Base-by-base conservation (phyloP, 2,113 vertebrate genomes). In the Lutjanus erythropterus region DNA sequence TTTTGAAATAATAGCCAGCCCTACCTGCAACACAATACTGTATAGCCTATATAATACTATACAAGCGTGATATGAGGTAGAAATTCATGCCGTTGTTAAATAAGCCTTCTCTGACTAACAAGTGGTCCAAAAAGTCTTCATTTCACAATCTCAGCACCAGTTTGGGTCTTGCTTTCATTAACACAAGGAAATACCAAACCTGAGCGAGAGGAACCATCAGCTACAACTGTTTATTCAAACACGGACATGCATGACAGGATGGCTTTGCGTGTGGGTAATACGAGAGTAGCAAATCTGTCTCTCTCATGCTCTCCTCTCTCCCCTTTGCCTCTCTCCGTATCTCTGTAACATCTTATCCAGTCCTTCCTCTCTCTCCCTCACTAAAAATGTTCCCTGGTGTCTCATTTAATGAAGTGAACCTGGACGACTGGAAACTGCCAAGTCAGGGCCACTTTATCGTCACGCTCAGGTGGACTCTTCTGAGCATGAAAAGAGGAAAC, bases 381-480 rank as follows among this genome's bases (percentile, higher is more conserved):
- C 62, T 29, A 25, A 41, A 83, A 81, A 83, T 52, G 61, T 74
- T 84, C 84, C 80, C 81, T 59, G 67, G 71, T 39, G 41, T 88
- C 82, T 83, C 33, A 19, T 88, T 81, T 84, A 75, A 89, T 84
- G 75, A 88, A 85, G 53, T 80, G 75, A 84, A 74, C 62, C 65
- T 29, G n/a, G 70, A 84, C 37, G 37, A 66, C 71, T 90, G 78
- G 68, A 85, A 87, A 81, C 75, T 21, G 39, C 62, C 67, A 56
- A 68, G 65, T 73, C 61, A 62, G 50, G 70, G 66, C 86, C 68
- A 71, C 60, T 83, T 78, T 49, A 79, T 65, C 25, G 60, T 87
- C 83, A 88, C 27, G 66, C 80, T 89, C 84, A 91, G 89, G 89
- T 90, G 80, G 77, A 86, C 68, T 52, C 73, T n/a, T 85, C 67